Conservation (phyloP, 2,888 invertebrate genomes). For the Rhamnusium bicolor region DNA sequence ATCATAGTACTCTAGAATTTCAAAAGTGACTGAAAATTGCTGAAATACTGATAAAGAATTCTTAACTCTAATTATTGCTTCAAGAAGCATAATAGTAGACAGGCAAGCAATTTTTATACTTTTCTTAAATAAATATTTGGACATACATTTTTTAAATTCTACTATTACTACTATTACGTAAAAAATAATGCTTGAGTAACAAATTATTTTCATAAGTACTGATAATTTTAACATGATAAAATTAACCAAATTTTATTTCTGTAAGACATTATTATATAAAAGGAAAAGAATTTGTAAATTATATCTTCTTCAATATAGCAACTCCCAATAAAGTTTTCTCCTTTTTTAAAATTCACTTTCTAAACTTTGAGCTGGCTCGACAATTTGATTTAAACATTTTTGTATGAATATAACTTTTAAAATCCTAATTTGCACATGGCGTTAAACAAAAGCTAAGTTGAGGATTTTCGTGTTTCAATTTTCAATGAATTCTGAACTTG, state of each 20-base stretch:
- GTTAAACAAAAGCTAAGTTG: neutral
- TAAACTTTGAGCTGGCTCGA: neutral
- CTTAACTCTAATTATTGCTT: slow-evolving; percentile 5
- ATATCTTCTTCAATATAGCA: neutral
- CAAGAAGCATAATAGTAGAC: neutral
- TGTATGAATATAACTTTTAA: too few species aligned
- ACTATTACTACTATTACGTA: neutral
- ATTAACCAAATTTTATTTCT: neutral
- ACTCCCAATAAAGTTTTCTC: neutral
- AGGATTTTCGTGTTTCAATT: neutral
- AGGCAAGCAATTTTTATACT: neutral
- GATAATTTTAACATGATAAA: neutral
- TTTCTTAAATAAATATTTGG: neutral
- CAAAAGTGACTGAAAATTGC: slow-evolving; percentile 32
- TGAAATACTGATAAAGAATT: slow-evolving; percentile 3
- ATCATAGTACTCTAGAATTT: slow-evolving; percentile 2
- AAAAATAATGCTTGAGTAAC: neutral
- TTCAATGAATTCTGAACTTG: neutral
- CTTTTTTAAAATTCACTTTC: neutral
- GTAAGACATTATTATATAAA: too few species aligned
- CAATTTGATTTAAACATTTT: neutral
- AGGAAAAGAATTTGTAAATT: neutral
- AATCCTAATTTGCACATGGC: neutral
- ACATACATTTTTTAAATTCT: neutral
- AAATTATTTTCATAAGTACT: neutral